Base-by-base conservation (phyloP, 2,113 vertebrate genomes). In the Myocastor coypus region DNA sequence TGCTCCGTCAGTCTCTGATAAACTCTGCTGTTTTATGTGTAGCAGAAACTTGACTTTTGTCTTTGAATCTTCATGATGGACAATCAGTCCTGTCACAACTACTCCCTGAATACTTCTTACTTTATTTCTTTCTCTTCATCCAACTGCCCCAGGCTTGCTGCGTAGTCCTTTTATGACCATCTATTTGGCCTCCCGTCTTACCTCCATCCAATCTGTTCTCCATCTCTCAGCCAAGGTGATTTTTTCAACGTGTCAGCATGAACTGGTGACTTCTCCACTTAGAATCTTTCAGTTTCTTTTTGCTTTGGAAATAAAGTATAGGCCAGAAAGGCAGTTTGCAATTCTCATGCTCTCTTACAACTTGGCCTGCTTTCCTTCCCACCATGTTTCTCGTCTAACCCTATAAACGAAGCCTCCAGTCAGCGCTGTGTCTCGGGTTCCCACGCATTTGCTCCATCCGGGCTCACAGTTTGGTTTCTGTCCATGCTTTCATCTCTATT, bases 121-220 rank as follows among this genome's bases (percentile, higher is more conserved):
- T 95, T 81, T 63, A 84, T 61, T n/a, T 77, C 82, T 95, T 93
- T 83, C 42, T 73, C 52, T 94, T 89, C 26, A 89, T 87, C 11
- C n/a, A 83, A 13, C 52, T 42, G 68, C 40, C 11, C 63, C 61
- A 64, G 57, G 40, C n/a, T 93, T 94, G 42, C 69, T 78, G 19
- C 87, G 10, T 92, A 59, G 37, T 7, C 42, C 68, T 92, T 94
- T 85, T 82, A 92, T 90, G 83, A 90, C 59, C 77, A 92, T 34
- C 11, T 71, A 84, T 94, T 96, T 97, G 91, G 91, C 77, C 69
- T 81, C 26, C 64, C 42, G 55, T 66, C 71, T 82, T 87, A 84
- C 50, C 82, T 92, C 64, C 40, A 57, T 95, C 46, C 69, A 93
- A 89, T 84, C 84, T 95, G 75, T 84, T 91, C 86, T 95, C 91